phyloP scores from a whole-genome alignment of 2,113 vertebrate species.

The Chionodraco myersi region DNA sequence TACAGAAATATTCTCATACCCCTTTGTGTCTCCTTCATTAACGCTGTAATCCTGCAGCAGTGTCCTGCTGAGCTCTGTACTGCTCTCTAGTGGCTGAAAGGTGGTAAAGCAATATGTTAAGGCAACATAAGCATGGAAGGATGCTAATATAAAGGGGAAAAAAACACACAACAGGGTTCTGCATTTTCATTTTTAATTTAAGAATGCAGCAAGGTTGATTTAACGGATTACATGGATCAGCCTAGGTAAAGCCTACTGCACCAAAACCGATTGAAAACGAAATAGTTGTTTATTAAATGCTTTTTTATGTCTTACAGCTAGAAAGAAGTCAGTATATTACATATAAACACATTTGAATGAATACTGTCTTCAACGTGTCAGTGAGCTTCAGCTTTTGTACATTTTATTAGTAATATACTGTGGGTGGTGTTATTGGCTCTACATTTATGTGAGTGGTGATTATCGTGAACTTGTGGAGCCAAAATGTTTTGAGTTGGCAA shows the following conservation, averaged over 20 bases:
- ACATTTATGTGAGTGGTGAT: background rate
- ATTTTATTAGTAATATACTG: background rate
- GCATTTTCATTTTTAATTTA: background rate
- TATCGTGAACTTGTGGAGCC: background rate
- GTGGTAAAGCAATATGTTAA: constrained; percentile 34
- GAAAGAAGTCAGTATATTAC: background rate
- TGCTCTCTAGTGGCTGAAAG: constrained; percentile 79
- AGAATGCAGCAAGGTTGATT: background rate
- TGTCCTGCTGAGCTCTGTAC: constrained; percentile 72
- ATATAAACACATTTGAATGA: background rate
- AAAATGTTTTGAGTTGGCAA: background rate
- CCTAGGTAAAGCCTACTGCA: background rate
- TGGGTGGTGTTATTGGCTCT: background rate
- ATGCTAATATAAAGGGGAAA: background rate
- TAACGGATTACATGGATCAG: background rate
- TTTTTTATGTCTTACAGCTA: background rate
- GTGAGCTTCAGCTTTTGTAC: background rate
- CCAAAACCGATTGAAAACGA: background rate
- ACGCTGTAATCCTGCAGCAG: constrained; percentile 50
- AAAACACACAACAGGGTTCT: background rate
- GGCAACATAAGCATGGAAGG: background rate
- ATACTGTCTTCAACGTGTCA: background rate
- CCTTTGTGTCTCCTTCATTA: constrained; percentile 7
- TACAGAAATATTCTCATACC: constrained; percentile 12
- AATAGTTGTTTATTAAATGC: constrained; percentile 1